A percentile compares a stretch with the other conserved stretches of the same genome.
Conservation (phyloP, 2,888 invertebrate genomes). For the Tetragnatha montana region DNA sequence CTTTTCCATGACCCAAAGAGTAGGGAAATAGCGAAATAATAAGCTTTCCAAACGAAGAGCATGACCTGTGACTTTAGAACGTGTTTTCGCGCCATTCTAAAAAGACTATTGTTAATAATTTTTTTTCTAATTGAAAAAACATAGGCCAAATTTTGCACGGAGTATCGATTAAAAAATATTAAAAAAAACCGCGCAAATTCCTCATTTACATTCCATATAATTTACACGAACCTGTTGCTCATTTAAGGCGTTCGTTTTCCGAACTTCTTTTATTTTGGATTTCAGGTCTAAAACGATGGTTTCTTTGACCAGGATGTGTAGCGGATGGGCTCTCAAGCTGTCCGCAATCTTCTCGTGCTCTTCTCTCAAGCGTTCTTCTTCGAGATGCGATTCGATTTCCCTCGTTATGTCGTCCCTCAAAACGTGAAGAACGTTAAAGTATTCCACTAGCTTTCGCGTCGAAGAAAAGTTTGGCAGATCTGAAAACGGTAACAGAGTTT, state of each 20-base stretch:
- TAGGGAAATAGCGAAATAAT: too few species aligned
- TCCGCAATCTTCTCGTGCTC: not conserved
- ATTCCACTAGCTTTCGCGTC: slow-evolving; percentile 6
- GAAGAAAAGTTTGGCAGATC: not conserved
- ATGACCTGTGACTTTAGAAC: too few species aligned
- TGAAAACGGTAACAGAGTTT: not conserved
- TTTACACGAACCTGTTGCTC: slow-evolving; percentile 11
- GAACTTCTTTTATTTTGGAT: slow-evolving; percentile 7
- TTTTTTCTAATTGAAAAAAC: too few species aligned
- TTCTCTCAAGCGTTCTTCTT: not conserved
- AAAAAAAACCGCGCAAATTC: too few species aligned
- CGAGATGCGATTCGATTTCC: not conserved
- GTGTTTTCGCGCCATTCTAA: too few species aligned
- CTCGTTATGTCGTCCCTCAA: slow-evolving; percentile 4
- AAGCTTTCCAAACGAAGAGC: too few species aligned
- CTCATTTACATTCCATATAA: too few species aligned
- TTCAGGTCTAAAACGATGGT: not conserved
- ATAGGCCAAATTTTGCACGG: too few species aligned
- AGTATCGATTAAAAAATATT: too few species aligned
- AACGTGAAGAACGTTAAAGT: slow-evolving; percentile 16
- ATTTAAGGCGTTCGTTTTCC: not conserved
- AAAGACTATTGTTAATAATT: too few species aligned
- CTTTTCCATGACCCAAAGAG: too few species aligned
- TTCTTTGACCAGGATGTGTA: slow-evolving; percentile 17
- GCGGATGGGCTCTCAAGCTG: not conserved